Conservation (phyloP, 2,797 vertebrate genomes). For the Apogon talboti region DNA sequence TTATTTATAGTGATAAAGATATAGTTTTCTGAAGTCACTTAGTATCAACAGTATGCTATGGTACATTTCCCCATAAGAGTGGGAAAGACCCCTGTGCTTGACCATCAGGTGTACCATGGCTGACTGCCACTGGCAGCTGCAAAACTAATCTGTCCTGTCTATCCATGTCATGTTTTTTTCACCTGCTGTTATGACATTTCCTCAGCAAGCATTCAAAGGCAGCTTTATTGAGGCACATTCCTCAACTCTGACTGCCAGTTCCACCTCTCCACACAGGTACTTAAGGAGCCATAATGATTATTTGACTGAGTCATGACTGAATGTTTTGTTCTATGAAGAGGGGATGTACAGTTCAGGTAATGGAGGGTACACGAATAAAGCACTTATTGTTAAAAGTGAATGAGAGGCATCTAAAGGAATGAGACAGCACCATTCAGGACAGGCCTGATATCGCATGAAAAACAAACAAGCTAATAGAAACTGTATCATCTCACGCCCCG, state of each 20-base stretch:
- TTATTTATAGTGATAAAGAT: slow-evolving; percentile 11
- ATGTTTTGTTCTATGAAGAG: slow-evolving; percentile 75
- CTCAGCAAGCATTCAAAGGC: slow-evolving; percentile 73
- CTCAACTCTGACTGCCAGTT: slow-evolving; percentile 71
- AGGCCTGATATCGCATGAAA: slow-evolving; percentile 50
- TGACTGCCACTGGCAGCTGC: slow-evolving; percentile 68
- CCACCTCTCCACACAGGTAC: slow-evolving; percentile 75
- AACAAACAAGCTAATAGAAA: slow-evolving; percentile 68
- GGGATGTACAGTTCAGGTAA: slow-evolving; percentile 69
- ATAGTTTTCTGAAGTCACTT: slow-evolving; percentile 41
- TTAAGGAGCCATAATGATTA: slow-evolving; percentile 78
- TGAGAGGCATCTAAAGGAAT: slow-evolving; percentile 56
- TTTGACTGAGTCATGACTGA: slow-evolving; percentile 80
- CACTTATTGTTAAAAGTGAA: slow-evolving; percentile 62
- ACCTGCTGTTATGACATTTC: slow-evolving; percentile 76
- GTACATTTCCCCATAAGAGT: slow-evolving; percentile 45
- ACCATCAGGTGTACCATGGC: slow-evolving; percentile 67
- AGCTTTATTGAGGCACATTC: slow-evolving; percentile 80
- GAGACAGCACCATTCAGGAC: slow-evolving; percentile 61
- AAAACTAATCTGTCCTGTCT: slow-evolving; percentile 69
- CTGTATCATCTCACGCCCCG: slow-evolving; percentile 28
- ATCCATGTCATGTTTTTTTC: slow-evolving; percentile 52
- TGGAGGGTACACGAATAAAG: slow-evolving; percentile 60
- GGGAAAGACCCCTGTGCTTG: slow-evolving; percentile 53
- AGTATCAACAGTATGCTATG: slow-evolving; percentile 27